These are phyloP conservation scores for Porites cylindrica DNA, from an alignment of 92 coral and sea anemone genomes.

Conservation along the genomic window DNA sequence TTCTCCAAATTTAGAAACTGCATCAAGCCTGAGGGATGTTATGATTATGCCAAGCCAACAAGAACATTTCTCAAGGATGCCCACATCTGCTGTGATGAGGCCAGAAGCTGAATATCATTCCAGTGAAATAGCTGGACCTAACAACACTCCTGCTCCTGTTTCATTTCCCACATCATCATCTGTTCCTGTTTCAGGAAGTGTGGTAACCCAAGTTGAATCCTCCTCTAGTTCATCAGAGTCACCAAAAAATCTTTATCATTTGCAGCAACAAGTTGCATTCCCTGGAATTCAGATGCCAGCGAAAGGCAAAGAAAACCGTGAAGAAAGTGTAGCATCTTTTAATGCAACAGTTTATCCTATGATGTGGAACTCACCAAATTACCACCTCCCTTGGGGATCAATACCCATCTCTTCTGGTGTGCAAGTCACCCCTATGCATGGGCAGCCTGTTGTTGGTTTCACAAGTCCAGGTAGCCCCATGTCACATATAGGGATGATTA, in stretches of 20 bases:
- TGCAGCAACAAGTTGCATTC: neutral
- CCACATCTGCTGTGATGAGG: constrained; percentile 2
- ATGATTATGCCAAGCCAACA: neutral
- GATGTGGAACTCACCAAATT: constrained; percentile 65
- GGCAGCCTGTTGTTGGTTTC: neutral
- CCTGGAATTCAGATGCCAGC: neutral
- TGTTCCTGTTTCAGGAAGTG: neutral
- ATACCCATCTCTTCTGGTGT: constrained; percentile 43
- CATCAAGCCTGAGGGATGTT: neutral
- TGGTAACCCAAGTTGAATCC: neutral
- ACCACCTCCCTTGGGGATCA: constrained; percentile 44
- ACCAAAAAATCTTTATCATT: neutral
- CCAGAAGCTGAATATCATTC: neutral
- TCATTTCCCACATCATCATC: constrained; percentile 6
- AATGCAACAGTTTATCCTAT: constrained; percentile 51
- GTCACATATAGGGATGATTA: neutral
- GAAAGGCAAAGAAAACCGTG: constrained; percentile 1
- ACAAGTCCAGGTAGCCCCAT: neutral
- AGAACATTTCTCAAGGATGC: constrained; percentile 7
- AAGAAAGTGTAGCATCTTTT: constrained; percentile 15
- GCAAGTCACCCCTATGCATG: neutral
- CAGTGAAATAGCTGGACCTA: neutral
- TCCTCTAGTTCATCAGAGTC: neutral
- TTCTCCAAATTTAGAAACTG: constrained; percentile 1
- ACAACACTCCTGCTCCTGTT: neutral